Percentiles rank a stretch among this genome's conserved stretches.
These are phyloP conservation scores for Lottia scabra DNA, from an alignment of 2,888 invertebrate genomes.

Conservation along the genomic window DNA sequence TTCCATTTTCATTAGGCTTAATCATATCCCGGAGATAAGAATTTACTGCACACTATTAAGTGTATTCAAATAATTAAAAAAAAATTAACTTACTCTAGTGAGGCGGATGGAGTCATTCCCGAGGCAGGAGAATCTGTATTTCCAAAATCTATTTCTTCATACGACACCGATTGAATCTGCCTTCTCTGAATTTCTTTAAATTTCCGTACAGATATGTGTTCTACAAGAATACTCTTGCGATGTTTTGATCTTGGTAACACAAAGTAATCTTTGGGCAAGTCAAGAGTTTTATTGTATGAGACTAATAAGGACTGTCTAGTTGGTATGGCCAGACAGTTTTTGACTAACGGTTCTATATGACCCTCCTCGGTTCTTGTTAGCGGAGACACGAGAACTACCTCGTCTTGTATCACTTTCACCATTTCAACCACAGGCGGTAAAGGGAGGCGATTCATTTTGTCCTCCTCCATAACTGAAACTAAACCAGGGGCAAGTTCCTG, in stretches of 20 bases:
- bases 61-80: too few species aligned
- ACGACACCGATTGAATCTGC: slow-evolving; percentile 43
- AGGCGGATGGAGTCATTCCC: not conserved
- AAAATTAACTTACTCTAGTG: not conserved
- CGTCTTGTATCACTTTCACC: slow-evolving; percentile 43
- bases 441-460: slow-evolving; percentile 35
- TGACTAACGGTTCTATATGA: slow-evolving; percentile 30
- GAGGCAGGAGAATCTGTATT: not conserved
- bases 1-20: too few species aligned
- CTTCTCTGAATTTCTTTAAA: slow-evolving; percentile 41
- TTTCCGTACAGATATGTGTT: slow-evolving; percentile 36
- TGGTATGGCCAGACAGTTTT: slow-evolving; percentile 44
- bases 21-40: too few species aligned
- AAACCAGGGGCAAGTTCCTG: slow-evolving; percentile 34
- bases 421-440: slow-evolving; percentile 37
- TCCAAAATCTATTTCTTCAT: slow-evolving; percentile 18
- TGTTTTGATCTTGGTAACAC: slow-evolving; percentile 38
- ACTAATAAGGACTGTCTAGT: slow-evolving; percentile 42
- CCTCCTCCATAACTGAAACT: slow-evolving; percentile 22
- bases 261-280: slow-evolving; percentile 52
- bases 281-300: slow-evolving; percentile 40
- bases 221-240: slow-evolving; percentile 36
- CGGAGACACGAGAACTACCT: slow-evolving; percentile 40
- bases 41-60: too few species aligned
- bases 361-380: slow-evolving; percentile 24